Conservation (phyloP, 2,113 vertebrate species). For the Thymallus thymallus region DNA sequence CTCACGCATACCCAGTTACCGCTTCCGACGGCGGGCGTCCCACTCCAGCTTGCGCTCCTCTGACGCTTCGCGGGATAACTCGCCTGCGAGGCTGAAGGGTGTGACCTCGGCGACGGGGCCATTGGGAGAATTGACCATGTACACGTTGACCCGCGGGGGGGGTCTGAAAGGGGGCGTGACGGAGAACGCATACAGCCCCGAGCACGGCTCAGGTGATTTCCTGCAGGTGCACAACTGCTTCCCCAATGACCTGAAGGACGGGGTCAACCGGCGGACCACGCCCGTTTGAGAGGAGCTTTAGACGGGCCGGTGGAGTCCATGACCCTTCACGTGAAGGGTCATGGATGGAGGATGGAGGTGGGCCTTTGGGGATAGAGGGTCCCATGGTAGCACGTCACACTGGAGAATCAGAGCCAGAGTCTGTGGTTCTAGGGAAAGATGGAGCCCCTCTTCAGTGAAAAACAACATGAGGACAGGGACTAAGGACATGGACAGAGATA, state of each 20-base stretch:
- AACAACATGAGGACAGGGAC: no score
- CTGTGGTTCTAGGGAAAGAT: no score
- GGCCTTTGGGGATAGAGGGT: constrained; percentile 9
- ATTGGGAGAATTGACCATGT: constrained; percentile 94
- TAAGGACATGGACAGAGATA: no score
- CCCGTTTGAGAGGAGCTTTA: constrained; percentile 82
- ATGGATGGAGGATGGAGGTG: neutral
- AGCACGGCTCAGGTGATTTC: constrained; percentile 85
- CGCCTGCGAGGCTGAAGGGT: constrained; percentile 85
- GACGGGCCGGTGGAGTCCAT: no score
- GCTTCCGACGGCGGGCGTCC: constrained; percentile 87
- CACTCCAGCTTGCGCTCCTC: constrained; percentile 90
- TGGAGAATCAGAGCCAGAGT: no score
- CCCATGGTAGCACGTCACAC: no score
- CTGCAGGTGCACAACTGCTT: constrained; percentile 97
- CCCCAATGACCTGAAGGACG: constrained; percentile 91
- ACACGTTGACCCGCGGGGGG: constrained; percentile 89
- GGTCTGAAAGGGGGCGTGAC: constrained; percentile 76
- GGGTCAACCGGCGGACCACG: constrained; percentile 91
- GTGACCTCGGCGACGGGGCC: constrained; percentile 78
- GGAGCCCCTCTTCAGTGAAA: no score
- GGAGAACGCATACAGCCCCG: constrained; percentile 87
- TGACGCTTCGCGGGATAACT: constrained; percentile 88
- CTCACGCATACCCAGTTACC: constrained; percentile 93
- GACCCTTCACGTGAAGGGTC: neutral